These are phyloP conservation scores for Corythucha ciliata DNA, from an alignment of 2,888 invertebrate species.

Conservation along the genomic window DNA sequence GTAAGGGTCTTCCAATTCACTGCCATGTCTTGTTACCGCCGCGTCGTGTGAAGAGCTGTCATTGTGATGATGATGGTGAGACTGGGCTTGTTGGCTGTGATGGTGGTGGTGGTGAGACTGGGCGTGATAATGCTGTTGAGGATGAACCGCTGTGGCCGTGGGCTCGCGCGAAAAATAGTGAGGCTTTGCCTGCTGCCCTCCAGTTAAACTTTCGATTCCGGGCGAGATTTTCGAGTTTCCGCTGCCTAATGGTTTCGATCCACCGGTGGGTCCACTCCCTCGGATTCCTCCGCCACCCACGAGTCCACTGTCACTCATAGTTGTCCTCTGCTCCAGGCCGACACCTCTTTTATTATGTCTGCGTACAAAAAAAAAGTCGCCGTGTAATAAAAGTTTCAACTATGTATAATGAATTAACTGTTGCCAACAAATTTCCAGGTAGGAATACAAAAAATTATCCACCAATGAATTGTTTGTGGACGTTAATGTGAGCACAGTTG, in stretches of 20 bases:
- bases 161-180: no score
- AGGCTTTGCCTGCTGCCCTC: no score
- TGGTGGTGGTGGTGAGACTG: conserved; percentile 21
- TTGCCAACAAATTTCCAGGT: not conserved
- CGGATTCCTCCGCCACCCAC: conserved; percentile 9
- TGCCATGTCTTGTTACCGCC: no score
- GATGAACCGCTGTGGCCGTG: no score
- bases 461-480: not conserved
- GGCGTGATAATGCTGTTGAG: no score
- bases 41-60: no score
- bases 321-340: conserved; percentile 27
- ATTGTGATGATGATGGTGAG: conserved; percentile 22
- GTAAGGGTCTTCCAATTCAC: conserved; percentile 25
- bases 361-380: not conserved
- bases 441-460: not conserved
- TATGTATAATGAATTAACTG: no score
- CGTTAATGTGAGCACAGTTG: conserved; percentile 1
- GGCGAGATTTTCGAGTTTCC: no score
- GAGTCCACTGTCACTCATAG: conserved; percentile 29
- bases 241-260: conserved; percentile 20
- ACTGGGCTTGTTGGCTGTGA: conserved; percentile 11
- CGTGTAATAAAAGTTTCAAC: not conserved
- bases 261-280: not conserved
- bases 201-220: no score
- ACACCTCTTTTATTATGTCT: conserved; percentile 25